These are phyloP conservation scores for Dromaius novaehollandiae DNA, from an alignment of 2,113 vertebrate species.

Conservation along the genomic window DNA sequence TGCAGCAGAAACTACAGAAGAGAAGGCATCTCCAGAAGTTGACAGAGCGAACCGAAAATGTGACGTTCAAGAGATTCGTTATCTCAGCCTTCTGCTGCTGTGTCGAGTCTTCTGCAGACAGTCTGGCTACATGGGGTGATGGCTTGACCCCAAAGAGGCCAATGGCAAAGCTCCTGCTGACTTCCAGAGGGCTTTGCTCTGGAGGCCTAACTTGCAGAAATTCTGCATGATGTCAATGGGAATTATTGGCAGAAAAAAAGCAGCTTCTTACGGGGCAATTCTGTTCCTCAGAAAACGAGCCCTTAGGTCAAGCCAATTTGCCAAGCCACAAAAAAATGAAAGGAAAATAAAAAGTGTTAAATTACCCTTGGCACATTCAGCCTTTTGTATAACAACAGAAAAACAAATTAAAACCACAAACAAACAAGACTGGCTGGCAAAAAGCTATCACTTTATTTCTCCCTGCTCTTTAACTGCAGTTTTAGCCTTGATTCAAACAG, in stretches of 20 bases:
- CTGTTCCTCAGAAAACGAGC: not conserved
- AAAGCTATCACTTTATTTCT: not conserved
- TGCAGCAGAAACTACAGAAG: not conserved
- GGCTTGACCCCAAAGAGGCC: not conserved
- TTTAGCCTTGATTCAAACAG: not conserved
- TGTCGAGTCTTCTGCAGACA: not conserved
- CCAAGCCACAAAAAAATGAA: not conserved
- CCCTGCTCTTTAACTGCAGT: not conserved
- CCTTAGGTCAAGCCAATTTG: not conserved
- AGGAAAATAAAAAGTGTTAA: not conserved
- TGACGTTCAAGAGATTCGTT: not conserved
- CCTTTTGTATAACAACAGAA: not conserved
- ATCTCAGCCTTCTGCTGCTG: not conserved
- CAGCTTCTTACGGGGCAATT: not conserved
- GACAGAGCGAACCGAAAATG: not conserved
- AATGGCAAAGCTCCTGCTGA: not conserved
- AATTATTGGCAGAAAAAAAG: not conserved
- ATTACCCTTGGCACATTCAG: not conserved
- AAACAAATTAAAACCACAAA: not conserved
- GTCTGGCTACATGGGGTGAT: not conserved
- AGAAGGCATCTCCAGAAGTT: not conserved
- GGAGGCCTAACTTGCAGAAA: not conserved
- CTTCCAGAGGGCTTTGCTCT: not conserved
- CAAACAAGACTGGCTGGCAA: not conserved
- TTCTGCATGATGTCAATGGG: not conserved